Conservation (phyloP, 1,140 invertebrate genomes). For the Sitobion miscanthi region DNA sequence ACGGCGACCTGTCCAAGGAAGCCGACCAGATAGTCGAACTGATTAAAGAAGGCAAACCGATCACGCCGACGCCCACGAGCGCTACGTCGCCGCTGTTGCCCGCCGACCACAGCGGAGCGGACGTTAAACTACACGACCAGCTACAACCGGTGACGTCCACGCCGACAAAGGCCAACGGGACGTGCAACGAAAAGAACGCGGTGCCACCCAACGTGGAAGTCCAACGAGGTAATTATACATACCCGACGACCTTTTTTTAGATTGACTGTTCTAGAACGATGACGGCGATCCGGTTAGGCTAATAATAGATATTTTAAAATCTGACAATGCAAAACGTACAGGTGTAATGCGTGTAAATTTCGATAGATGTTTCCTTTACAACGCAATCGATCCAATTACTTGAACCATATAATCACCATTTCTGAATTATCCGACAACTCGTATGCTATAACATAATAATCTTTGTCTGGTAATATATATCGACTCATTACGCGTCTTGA, state of each 20-base stretch:
- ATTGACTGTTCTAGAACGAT: not conserved
- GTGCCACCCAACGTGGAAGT: conserved; percentile 58
- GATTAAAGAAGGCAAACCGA: conserved; percentile 88
- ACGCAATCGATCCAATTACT: no score
- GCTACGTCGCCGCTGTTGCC: conserved; percentile 63
- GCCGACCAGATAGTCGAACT: conserved; percentile 95
- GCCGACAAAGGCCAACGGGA: conserved; percentile 62
- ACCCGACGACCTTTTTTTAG: not conserved
- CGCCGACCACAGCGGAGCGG: conserved; percentile 61
- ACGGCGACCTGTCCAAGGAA: conserved; percentile 91
- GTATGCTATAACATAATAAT: no score
- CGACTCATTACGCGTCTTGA: not conserved
- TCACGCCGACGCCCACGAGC: conserved; percentile 70
- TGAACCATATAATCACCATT: no score
- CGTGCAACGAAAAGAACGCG: conserved; percentile 61
- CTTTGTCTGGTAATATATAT: not conserved
- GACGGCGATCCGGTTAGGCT: not conserved
- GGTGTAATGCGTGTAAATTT: no score
- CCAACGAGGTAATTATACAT: conserved; percentile 57
- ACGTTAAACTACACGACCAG: conserved; percentile 20
- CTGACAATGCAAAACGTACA: not conserved
- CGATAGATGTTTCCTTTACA: no score
- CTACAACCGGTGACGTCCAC: conserved; percentile 61
- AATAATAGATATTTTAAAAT: not conserved
- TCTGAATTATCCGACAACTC: no score